Evolutionary conservation across 2,113 vertebrate genomes (phyloP).

Genomic region (Sorex fumeus): DNA sequence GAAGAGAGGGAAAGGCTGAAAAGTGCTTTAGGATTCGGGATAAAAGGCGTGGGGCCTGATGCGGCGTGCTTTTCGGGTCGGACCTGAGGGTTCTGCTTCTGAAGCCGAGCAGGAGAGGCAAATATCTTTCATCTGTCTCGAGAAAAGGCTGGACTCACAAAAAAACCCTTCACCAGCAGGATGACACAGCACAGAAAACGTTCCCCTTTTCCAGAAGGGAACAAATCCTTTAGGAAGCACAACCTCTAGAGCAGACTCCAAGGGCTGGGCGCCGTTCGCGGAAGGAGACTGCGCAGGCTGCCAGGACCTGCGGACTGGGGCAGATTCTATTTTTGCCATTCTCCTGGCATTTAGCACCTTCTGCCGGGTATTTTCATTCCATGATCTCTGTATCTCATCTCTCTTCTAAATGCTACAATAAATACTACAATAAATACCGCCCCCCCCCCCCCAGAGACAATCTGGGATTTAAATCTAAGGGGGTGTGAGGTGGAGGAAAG

Average conservation of each 20-base stretch:
- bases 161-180: constrained; percentile 52
- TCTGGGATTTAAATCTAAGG: no score
- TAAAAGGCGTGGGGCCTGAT: background rate
- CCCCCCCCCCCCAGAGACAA: no score
- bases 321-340: constrained; percentile 59
- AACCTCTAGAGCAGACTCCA: constrained; percentile 48
- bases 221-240: constrained; percentile 61
- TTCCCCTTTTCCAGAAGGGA: constrained; percentile 51
- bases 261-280: no score
- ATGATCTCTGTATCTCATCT: background rate
- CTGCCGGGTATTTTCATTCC: constrained; percentile 18
- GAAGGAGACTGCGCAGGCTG: no score
- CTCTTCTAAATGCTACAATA: constrained; percentile 11
- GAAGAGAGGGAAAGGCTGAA: background rate
- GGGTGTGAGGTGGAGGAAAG: no score
- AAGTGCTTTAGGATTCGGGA: background rate
- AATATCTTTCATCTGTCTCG: constrained; percentile 47
- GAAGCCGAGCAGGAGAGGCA: background rate
- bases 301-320: background rate
- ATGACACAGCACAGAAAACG: constrained; percentile 47
- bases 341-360: constrained; percentile 29
- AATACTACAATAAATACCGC: constrained; percentile 27
- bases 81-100: constrained; percentile 39
- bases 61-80: background rate
- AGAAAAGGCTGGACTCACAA: constrained; percentile 18